A percentile compares a stretch with the other conserved stretches of the same genome.
Evolutionary conservation across 2,888 invertebrate species (phyloP).

Genomic region (Entomobrya multifasciata): DNA sequence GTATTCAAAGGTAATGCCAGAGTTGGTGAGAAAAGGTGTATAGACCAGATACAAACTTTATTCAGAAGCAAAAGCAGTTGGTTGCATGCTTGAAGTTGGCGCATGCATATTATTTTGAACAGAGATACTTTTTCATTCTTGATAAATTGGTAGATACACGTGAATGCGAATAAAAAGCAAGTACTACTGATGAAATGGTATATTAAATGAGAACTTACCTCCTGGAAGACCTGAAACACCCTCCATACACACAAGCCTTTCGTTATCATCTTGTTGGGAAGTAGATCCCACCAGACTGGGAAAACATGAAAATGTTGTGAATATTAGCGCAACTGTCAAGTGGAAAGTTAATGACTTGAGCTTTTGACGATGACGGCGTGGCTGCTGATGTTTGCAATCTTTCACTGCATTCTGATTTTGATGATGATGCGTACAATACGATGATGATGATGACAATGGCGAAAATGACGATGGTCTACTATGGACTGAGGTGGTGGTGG

Average conservation of each 20-base stretch:
- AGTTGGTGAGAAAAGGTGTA: too few relatives aligned
- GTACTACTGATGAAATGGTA: too few relatives aligned
- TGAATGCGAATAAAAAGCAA: too few relatives aligned
- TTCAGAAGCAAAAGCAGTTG: too few relatives aligned
- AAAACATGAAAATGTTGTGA: constrained; percentile 55
- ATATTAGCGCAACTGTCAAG: constrained; percentile 62
- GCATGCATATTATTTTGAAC: too few relatives aligned
- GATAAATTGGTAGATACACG: too few relatives aligned
- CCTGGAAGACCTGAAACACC: constrained; percentile 47
- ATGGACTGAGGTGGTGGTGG: not conserved
- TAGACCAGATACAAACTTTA: too few relatives aligned
- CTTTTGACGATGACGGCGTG: constrained; percentile 21
- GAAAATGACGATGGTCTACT: not conserved
- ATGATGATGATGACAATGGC: not conserved
- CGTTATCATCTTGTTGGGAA: constrained; percentile 40
- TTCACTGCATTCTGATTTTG: not conserved
- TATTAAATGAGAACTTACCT: constrained; percentile 46
- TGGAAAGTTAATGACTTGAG: constrained; percentile 57
- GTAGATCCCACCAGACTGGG: constrained; percentile 56
- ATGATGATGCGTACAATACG: not conserved
- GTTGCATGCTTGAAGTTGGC: too few relatives aligned
- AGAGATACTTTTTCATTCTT: too few relatives aligned
- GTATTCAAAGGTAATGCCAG: too few relatives aligned
- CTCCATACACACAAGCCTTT: constrained; percentile 56
- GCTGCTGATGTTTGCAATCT: not conserved